phyloP scores from a whole-genome alignment of 2,113 vertebrate species.

The Edolisoma coerulescens region DNA sequence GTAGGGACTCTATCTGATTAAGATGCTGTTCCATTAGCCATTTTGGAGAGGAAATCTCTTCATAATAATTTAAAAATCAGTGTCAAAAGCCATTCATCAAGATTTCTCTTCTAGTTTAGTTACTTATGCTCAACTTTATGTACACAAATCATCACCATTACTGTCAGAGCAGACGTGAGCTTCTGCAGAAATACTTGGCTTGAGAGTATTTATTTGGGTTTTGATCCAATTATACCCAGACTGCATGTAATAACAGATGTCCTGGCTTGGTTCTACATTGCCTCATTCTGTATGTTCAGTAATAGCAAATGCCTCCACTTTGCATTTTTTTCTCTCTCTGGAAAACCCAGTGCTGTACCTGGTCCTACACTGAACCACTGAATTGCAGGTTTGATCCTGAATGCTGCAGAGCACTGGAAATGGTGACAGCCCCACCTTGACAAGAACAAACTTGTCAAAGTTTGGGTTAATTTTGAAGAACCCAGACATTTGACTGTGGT shows the following conservation, averaged over 20 bases:
- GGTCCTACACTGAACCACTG: neutral
- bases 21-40: neutral
- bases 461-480: neutral
- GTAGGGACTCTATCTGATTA: neutral
- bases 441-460: neutral
- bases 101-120: neutral
- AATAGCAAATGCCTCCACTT: neutral
- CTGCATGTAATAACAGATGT: neutral
- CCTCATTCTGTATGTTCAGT: neutral
- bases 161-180: neutral
- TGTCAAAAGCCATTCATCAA: constrained; percentile 27
- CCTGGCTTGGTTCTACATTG: neutral
- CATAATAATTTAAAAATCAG: constrained; percentile 28
- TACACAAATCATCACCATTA: neutral
- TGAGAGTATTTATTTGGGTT: neutral
- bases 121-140: neutral
- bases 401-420: neutral
- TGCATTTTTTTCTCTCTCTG: neutral
- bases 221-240: neutral
- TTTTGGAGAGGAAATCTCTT: neutral
- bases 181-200: neutral
- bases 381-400: neutral
- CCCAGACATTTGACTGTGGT: neutral
- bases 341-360: neutral
- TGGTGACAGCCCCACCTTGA: neutral